phyloP scores from a whole-genome alignment of 2,888 invertebrate species.

The Alentia gelatinosa region DNA sequence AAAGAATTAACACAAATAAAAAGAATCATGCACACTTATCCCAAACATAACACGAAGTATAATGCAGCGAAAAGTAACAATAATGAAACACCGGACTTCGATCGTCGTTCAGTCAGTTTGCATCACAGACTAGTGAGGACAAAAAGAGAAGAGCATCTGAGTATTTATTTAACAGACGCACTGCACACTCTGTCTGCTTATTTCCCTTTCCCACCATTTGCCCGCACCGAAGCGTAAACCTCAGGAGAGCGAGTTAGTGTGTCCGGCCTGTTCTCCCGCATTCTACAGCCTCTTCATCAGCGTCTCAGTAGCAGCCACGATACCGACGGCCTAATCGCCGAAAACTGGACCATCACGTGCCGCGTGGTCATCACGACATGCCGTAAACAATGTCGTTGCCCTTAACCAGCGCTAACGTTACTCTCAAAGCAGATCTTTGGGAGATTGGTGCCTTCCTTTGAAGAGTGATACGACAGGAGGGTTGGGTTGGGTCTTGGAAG shows the following conservation, averaged over 20 bases:
- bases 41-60: too few relatives aligned
- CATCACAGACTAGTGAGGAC: not conserved
- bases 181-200: not conserved
- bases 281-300: too few relatives aligned
- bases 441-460: not conserved
- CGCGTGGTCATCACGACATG: not conserved
- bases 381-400: not conserved
- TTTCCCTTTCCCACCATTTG: not conserved
- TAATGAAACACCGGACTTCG: too few relatives aligned
- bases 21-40: too few relatives aligned
- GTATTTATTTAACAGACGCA: not conserved
- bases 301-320: not conserved
- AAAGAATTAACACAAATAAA: too few relatives aligned
- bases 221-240: too few relatives aligned
- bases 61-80: too few relatives aligned
- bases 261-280: too few relatives aligned
- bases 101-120: too few relatives aligned
- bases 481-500: too few relatives aligned
- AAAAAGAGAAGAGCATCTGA: not conserved
- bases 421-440: not conserved
- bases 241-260: too few relatives aligned
- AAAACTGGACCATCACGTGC: not conserved
- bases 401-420: not conserved
- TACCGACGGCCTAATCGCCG: not conserved
- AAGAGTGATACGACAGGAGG: not conserved